Evolutionary conservation across 2,888 invertebrate species (phyloP).

Genomic region (Protophormia terraenovae): DNA sequence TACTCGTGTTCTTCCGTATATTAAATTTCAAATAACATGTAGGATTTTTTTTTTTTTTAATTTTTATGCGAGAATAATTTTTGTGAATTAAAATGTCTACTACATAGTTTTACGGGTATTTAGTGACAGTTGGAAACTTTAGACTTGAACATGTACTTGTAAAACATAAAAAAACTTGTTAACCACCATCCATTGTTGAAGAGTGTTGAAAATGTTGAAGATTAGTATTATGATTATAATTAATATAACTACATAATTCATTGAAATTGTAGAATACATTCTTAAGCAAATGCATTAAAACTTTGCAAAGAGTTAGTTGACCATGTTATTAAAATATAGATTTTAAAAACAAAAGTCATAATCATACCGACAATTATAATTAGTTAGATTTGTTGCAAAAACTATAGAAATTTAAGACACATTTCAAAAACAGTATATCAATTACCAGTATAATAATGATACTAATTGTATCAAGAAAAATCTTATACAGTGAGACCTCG

Average conservation of each 20-base stretch:
- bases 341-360: too few relatives aligned
- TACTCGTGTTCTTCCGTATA: constrained; percentile 28
- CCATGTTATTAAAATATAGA: too few relatives aligned
- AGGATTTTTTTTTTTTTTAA: constrained; percentile 14
- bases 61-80: constrained; percentile 54
- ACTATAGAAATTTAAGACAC: neutral
- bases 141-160: constrained; percentile 25
- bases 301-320: too few relatives aligned
- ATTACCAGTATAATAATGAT: neutral
- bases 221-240: neutral
- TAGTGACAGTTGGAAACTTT: constrained; percentile 13
- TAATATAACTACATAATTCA: too few relatives aligned
- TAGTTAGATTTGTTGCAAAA: too few relatives aligned
- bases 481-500: too few relatives aligned
- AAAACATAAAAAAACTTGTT: constrained; percentile 29
- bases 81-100: constrained; percentile 17
- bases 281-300: too few relatives aligned
- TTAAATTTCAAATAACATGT: constrained; percentile 34
- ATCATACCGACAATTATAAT: too few relatives aligned
- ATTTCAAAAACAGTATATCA: neutral
- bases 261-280: too few relatives aligned
- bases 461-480: neutral
- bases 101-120: neutral
- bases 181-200: constrained; percentile 11
- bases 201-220: neutral